Evolutionary conservation across 2,888 invertebrate genomes (phyloP), one percentile per base, ranked within the genome.

Genomic region (Andrena hattorfiana): DNA sequence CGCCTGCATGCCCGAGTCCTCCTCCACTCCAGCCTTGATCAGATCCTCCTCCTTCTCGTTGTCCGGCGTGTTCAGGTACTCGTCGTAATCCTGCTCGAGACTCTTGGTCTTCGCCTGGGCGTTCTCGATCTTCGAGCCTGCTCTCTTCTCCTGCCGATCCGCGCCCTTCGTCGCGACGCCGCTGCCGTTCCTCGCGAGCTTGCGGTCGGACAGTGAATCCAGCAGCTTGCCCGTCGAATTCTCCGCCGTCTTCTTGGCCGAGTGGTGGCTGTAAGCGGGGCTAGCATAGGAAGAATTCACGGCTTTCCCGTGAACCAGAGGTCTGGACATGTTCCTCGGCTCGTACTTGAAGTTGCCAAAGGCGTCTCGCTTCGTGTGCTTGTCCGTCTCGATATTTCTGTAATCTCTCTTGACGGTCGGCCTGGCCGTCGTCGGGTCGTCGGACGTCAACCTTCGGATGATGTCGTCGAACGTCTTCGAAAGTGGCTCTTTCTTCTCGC

Each of bases 401-500:
- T 89, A 88, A 64, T 92, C 91, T 42, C 89, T 83, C 20, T 85
- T 90, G 4, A 77, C n/a, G 23, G 84, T 69, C 13, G 86, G 23
- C 8, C 60, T 87, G 2, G 85, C 72, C 6, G 91, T 91, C 4
- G 89, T 88, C 5, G 89, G 87, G 13, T 89, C 89, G 28, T 90
- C 87, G 16, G 90, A 89, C 28, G 92, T 93, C 42, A 94, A 84
- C 30, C 91, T 89, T 51, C 91, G 89, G 70, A 94, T 94, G 49
- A 94, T 93, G n/a, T 94, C 94, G 63, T 94, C 93, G 85, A 90
- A 93, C 1, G 91, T 92, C 76, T 89, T 91, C 74, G 42, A 42
- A 1, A 92, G 74, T 3, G 91, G 88, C 0, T 92, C 78, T 10
- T 90, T 86, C 42, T 85, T 78, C 20, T 90, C 88, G 67, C 69